Evolutionary conservation across 2,113 vertebrate genomes (phyloP).

Genomic region (Dendropsophus ebraccatus): DNA sequence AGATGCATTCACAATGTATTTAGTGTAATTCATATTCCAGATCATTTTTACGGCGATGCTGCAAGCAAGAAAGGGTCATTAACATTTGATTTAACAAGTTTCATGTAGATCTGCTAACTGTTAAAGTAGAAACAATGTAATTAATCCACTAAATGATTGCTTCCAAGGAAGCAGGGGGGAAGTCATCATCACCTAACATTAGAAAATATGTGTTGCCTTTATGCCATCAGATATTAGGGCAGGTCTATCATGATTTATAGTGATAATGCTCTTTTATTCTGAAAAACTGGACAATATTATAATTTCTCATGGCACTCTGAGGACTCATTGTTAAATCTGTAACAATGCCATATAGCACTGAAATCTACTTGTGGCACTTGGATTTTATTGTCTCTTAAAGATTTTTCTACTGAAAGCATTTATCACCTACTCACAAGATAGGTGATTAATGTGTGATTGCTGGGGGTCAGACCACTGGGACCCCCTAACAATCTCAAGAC

Average conservation of each 20-base stretch:
- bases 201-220: background rate
- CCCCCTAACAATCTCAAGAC: too few species aligned
- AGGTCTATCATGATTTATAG: background rate
- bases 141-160: background rate
- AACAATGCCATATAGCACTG: background rate
- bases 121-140: constrained; percentile 14
- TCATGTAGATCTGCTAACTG: constrained; percentile 24
- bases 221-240: background rate
- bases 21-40: background rate
- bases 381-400: background rate
- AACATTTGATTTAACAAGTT: constrained; percentile 26
- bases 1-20: background rate
- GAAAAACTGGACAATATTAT: background rate
- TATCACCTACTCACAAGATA: too few species aligned
- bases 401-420: background rate
- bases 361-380: background rate
- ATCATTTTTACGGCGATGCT: background rate
- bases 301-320: background rate
- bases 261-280: background rate
- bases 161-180: background rate
- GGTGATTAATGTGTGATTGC: too few species aligned
- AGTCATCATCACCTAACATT: background rate
- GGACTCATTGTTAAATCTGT: background rate
- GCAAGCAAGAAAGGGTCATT: constrained; percentile 24
- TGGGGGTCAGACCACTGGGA: too few species aligned